A percentile compares a stretch with the other conserved stretches of the same genome.
Evolutionary conservation across 2,888 invertebrate genomes (phyloP).

Genomic region (Fragum sueziense): DNA sequence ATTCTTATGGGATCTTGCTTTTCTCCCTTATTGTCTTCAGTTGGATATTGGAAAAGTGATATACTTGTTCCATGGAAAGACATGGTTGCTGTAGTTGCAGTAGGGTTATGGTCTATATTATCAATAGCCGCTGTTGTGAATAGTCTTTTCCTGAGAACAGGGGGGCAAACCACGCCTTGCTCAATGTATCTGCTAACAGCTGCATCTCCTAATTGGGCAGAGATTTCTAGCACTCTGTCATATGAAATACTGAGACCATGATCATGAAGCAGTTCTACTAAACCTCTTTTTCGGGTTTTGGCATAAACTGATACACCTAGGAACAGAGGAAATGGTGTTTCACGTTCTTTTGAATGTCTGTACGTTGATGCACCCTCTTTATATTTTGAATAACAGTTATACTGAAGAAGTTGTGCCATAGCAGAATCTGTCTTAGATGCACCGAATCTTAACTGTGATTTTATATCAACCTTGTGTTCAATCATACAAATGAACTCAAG

Average conservation of each 20-base stretch:
- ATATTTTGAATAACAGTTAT: too few species aligned
- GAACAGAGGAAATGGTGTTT: conserved; percentile 32
- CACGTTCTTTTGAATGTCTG: neutral
- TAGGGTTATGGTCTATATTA: conserved; percentile 28
- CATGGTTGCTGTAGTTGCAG: neutral
- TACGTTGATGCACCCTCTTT: neutral
- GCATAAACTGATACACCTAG: conserved; percentile 42
- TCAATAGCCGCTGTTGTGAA: conserved; percentile 20
- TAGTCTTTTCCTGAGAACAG: neutral
- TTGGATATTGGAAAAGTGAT: conserved; percentile 2
- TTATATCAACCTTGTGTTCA: conserved; percentile 37
- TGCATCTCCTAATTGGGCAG: neutral
- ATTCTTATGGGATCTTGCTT: too few species aligned
- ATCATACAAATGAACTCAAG: conserved; percentile 41
- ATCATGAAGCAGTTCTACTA: conserved; percentile 42
- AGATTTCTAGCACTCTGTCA: conserved; percentile 8
- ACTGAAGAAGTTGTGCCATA: too few species aligned
- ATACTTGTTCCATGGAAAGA: conserved; percentile 23
- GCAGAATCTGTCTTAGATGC: conserved; percentile 16
- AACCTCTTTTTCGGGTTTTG: conserved; percentile 56
- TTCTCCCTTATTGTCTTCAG: too few species aligned
- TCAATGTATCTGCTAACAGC: neutral
- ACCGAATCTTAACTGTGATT: conserved; percentile 28
- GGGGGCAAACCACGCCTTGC: conserved; percentile 10
- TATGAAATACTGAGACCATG: conserved; percentile 60